phyloP scores from a whole-genome alignment of 2,797 vertebrate species.

The Oceanodroma leucorhoa region DNA sequence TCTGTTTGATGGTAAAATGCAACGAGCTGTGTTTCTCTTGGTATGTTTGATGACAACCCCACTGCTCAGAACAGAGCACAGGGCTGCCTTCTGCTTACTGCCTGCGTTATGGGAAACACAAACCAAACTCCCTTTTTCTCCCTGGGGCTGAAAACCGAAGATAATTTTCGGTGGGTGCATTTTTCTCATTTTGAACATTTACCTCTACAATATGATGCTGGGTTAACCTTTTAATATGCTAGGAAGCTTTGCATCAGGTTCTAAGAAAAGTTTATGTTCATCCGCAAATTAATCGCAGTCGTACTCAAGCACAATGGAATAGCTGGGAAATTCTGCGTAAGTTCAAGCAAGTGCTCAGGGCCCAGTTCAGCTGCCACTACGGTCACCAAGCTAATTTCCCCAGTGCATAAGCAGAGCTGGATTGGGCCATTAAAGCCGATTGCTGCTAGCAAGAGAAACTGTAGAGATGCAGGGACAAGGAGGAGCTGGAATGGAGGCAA shows the following conservation, averaged over 20 bases:
- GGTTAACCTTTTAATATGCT: constrained; percentile 28
- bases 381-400: background rate
- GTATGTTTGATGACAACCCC: background rate
- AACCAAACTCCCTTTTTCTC: background rate
- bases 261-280: background rate
- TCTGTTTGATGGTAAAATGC: background rate
- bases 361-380: constrained; percentile 19
- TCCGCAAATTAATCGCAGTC: background rate
- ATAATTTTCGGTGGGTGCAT: background rate
- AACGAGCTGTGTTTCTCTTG: background rate
- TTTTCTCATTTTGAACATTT: background rate
- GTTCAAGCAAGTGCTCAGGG: background rate
- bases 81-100: background rate
- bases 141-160: background rate
- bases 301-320: background rate
- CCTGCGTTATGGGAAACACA: background rate
- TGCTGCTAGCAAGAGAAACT: background rate
- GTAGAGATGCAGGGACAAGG: background rate
- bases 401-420: background rate
- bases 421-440: background rate
- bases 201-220: background rate
- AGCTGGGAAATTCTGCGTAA: background rate
- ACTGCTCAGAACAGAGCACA: background rate
- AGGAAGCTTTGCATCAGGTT: constrained; percentile 28
- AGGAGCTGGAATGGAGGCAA: constrained; percentile 17